Conservation (phyloP, 2,888 invertebrate species). For the Fragum whitleyi region DNA sequence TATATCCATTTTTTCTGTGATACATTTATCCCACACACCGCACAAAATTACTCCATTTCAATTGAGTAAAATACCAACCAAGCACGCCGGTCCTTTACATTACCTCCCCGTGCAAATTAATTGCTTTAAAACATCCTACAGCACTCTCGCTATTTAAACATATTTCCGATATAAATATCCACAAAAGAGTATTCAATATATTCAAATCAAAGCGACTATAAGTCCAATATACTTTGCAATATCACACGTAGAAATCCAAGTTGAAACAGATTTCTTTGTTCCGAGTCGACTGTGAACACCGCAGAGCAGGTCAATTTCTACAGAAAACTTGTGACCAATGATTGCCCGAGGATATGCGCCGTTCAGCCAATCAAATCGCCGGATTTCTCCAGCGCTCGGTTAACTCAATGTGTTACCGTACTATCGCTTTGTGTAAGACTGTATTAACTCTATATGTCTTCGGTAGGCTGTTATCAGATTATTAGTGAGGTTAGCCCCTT, state of each 20-base stretch:
- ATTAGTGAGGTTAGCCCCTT: background rate
- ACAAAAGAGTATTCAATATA: slow-evolving; percentile 15
- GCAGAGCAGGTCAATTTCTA: slow-evolving; percentile 61
- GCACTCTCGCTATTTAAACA: slow-evolving; percentile 13
- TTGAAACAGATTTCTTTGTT: slow-evolving; percentile 55
- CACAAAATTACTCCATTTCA: background rate
- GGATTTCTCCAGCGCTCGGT: slow-evolving; percentile 14
- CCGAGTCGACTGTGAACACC: slow-evolving; percentile 23
- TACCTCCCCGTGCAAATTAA: background rate
- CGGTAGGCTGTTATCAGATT: background rate
- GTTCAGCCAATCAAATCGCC: slow-evolving; percentile 62
- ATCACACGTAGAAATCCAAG: slow-evolving; percentile 17
- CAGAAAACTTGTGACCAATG: slow-evolving; percentile 62
- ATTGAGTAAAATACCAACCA: slow-evolving; percentile 3
- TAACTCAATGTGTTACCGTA: slow-evolving; percentile 29
- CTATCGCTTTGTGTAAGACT: slow-evolving; percentile 8
- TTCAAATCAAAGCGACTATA: slow-evolving; percentile 11
- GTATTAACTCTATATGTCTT: background rate
- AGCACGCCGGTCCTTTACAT: background rate
- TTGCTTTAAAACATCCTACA: slow-evolving; percentile 1
- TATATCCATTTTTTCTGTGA: too few species aligned
- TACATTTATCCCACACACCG: background rate
- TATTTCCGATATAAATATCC: slow-evolving; percentile 3
- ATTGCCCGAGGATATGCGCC: slow-evolving; percentile 59
- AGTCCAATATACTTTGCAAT: background rate